phyloP scores from a whole-genome alignment of 1,140 invertebrate genomes.

The Papilio xuthus region DNA sequence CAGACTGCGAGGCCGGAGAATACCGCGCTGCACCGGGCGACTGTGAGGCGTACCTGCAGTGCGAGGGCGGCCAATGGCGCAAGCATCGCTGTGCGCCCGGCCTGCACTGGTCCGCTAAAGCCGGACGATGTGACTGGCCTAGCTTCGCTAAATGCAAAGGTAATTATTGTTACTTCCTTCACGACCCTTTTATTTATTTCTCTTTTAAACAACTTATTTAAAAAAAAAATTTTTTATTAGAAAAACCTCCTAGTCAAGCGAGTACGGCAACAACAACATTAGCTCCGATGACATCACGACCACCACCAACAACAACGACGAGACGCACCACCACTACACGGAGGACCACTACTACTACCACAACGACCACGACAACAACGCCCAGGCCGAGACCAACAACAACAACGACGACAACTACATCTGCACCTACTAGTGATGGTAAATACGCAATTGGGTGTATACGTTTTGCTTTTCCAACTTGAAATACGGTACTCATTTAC shows the following conservation, averaged over 20 bases:
- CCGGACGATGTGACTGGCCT: conserved; percentile 91
- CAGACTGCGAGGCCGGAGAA: conserved; percentile 83
- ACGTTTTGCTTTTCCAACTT: not conserved
- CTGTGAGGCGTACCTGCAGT: conserved; percentile 89
- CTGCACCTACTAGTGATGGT: conserved; percentile 45
- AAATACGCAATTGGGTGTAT: conserved; percentile 17
- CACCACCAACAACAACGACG: conserved; percentile 56
- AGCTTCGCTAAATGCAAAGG: conserved; percentile 85
- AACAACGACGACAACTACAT: conserved; percentile 48
- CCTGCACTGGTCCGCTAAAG: conserved; percentile 89
- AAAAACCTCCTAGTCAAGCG: conserved; percentile 56
- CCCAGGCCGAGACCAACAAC: conserved; percentile 51
- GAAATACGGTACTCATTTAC: not conserved
- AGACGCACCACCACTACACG: conserved; percentile 60
- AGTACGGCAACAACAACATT: conserved; percentile 67
- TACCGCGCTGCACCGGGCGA: conserved; percentile 86
- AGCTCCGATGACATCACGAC: conserved; percentile 67
- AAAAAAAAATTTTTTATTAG: conserved; percentile 42
- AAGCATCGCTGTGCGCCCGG: conserved; percentile 89
- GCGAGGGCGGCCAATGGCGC: conserved; percentile 85
- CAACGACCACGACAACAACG: conserved; percentile 51
- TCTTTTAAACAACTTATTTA: not conserved
- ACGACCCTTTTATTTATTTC: not conserved
- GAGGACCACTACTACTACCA: conserved; percentile 53
- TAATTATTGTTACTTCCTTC: conserved; percentile 38